Evolutionary conservation across 2,113 vertebrate species (phyloP).

Genomic region (Gopherus flavomarginatus): DNA sequence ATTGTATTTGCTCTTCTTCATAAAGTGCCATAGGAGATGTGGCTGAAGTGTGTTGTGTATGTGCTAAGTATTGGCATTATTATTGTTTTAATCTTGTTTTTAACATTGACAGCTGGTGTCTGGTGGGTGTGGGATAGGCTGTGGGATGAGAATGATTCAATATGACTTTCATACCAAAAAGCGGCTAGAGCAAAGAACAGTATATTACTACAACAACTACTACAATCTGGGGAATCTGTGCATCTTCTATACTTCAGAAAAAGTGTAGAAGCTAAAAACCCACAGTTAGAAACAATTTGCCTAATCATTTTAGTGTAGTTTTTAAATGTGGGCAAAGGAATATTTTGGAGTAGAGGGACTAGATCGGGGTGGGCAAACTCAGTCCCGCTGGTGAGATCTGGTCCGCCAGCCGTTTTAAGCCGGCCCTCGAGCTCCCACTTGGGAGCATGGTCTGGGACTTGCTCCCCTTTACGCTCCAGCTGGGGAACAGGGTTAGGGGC

Average conservation of each 20-base stretch:
- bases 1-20: background rate
- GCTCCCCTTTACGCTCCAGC: no score
- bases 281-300: background rate
- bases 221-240: accelerated
- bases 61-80: accelerated
- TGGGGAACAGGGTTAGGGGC: no score
- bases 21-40: background rate
- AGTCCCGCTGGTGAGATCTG: no score
- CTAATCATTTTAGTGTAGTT: background rate
- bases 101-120: background rate
- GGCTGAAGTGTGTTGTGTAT: background rate
- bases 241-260: background rate
- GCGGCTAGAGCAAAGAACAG: background rate
- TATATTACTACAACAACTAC: background rate
- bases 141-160: background rate
- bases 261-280: accelerated
- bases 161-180: background rate
- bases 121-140: background rate
- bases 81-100: background rate
- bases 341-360: background rate
- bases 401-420: no score
- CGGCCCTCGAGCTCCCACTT: no score
- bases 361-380: background rate
- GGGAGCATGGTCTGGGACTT: no score
- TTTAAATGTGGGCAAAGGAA: no score